phyloP scores from a whole-genome alignment of 2,113 vertebrate genomes.

The Pygoscelis antarcticus region DNA sequence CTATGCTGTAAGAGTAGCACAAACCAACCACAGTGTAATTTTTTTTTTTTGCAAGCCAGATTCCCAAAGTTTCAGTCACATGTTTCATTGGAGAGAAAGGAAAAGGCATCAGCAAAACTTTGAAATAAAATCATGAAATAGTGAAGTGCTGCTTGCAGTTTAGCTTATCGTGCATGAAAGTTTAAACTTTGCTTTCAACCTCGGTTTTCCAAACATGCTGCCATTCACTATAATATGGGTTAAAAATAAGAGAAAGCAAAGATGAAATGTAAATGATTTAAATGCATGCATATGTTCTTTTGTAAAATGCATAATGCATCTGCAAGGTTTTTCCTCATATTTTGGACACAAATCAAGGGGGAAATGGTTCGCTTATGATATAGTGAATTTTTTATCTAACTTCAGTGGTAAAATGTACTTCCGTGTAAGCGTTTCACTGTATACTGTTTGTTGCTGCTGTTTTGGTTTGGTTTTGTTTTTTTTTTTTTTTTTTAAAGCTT shows the following conservation, averaged over 20 bases:
- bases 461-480: neutral
- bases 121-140: constrained; percentile 24
- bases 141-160: constrained; percentile 28
- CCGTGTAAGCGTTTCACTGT: neutral
- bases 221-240: neutral
- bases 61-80: neutral
- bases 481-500: neutral
- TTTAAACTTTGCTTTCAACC: constrained; percentile 62
- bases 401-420: constrained; percentile 15
- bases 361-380: constrained; percentile 53
- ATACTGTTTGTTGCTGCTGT: neutral
- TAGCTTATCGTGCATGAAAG: constrained; percentile 57
- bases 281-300: constrained; percentile 63
- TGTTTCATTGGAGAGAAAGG: neutral
- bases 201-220: constrained; percentile 22
- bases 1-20: neutral
- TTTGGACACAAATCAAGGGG: constrained; percentile 68
- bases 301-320: constrained; percentile 69
- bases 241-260: constrained; percentile 66
- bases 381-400: constrained; percentile 58
- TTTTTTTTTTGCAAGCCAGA: neutral
- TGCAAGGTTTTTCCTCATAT: constrained; percentile 56
- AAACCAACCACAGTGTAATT: neutral
- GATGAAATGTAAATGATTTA: constrained; percentile 71
- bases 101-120: constrained; percentile 17